phyloP scores from a whole-genome alignment of 2,113 vertebrate genomes.

The Nyctibius bracteatus region DNA sequence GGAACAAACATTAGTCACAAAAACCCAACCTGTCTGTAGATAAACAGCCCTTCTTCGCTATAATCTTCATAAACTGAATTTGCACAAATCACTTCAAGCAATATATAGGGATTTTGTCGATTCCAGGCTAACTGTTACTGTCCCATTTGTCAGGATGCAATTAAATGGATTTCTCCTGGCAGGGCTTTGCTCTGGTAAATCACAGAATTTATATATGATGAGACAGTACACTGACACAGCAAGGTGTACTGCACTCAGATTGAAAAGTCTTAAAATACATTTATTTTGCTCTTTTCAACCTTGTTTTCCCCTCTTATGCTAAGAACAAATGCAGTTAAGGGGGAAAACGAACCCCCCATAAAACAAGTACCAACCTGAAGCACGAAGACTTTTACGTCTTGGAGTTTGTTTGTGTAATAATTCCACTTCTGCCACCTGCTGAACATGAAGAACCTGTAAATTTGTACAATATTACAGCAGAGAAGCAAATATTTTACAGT shows the following conservation, averaged over 20 bases:
- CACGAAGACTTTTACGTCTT: constrained; percentile 31
- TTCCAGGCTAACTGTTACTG: background rate
- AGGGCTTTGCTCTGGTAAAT: background rate
- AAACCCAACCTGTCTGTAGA: background rate
- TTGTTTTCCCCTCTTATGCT: background rate
- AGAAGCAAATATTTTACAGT: background rate
- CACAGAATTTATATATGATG: background rate
- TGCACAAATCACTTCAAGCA: background rate
- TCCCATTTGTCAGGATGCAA: background rate
- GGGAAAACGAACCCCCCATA: background rate
- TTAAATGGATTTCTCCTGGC: background rate
- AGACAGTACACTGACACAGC: background rate
- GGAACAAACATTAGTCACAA: background rate
- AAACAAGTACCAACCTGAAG: constrained; percentile 67
- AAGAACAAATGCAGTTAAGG: background rate
- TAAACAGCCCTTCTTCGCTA: background rate
- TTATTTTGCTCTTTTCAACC: background rate
- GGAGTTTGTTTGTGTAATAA: constrained; percentile 27
- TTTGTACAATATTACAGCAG: constrained; percentile 46
- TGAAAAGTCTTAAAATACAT: background rate
- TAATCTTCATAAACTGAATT: background rate
- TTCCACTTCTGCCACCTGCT: constrained; percentile 68
- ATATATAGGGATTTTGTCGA: background rate
- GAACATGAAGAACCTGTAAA: constrained; percentile 79
- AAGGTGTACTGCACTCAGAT: background rate